Conservation (phyloP, 2,888 invertebrate species). For the Acleris sparsana region DNA sequence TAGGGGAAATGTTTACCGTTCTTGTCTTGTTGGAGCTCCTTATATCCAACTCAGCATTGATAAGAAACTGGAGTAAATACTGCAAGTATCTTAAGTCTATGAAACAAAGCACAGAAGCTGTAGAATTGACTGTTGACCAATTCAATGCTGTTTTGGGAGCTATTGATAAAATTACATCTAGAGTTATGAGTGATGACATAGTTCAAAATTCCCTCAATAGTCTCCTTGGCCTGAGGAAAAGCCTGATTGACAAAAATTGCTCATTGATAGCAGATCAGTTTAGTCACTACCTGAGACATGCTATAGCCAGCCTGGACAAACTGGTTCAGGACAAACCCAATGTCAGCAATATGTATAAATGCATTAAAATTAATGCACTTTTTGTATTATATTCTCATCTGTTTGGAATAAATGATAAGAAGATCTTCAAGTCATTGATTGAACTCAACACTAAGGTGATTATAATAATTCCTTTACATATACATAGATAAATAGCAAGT, state of each 20-base stretch:
- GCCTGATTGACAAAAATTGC: conserved; percentile 75
- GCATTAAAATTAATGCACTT: conserved; percentile 87
- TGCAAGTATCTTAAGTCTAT: conserved; percentile 88
- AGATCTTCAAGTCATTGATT: conserved; percentile 87
- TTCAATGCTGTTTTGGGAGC: conserved; percentile 88
- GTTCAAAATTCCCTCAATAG: conserved; percentile 84
- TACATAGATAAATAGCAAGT: too few relatives aligned
- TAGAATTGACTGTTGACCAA: conserved; percentile 84
- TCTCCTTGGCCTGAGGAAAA: conserved; percentile 67
- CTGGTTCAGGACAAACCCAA: conserved; percentile 78
- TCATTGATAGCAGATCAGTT: conserved; percentile 84
- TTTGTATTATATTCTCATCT: conserved; percentile 87
- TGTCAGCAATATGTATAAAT: conserved; percentile 80
- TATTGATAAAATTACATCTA: conserved; percentile 86
- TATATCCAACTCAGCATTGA: conserved; percentile 69
- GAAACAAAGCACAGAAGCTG: conserved; percentile 84
- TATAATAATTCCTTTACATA: background rate
- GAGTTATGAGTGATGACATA: conserved; percentile 87
- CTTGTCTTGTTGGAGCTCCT: conserved; percentile 86
- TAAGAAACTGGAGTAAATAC: conserved; percentile 89
- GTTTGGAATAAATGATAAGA: conserved; percentile 91
- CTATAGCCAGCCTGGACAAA: conserved; percentile 85
- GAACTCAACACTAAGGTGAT: conserved; percentile 90
- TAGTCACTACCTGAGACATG: conserved; percentile 85
- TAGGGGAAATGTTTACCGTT: conserved; percentile 87